Percentiles rank a stretch among this genome's conserved stretches.
Conservation (phyloP, 2,888 invertebrate genomes). For the Andricus curvator region DNA sequence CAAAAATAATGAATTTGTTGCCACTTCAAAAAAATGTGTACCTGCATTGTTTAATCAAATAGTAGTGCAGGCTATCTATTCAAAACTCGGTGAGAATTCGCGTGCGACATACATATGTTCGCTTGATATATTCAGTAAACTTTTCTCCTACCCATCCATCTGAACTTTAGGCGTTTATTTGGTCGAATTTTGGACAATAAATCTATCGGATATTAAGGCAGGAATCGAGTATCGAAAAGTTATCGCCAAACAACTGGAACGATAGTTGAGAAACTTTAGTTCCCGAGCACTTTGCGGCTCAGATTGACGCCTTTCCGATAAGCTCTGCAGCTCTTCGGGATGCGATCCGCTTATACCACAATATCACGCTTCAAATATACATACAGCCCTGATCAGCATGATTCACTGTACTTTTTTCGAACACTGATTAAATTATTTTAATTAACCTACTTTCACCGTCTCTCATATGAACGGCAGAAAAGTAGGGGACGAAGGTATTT, state of each 20-base stretch:
- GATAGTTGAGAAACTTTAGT: constrained; percentile 29
- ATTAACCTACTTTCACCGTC: not conserved
- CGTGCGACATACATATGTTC: constrained; percentile 24
- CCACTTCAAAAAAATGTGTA: not conserved
- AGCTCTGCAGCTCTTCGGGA: not conserved
- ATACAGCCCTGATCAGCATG: not conserved
- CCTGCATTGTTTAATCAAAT: not conserved
- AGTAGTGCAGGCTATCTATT: constrained; percentile 16
- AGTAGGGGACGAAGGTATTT: not conserved
- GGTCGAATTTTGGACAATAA: constrained; percentile 22
- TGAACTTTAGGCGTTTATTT: constrained; percentile 24
- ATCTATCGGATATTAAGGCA: constrained; percentile 26
- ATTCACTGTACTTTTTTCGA: not conserved
- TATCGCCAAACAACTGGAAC: constrained; percentile 27
- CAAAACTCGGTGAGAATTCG: not conserved
- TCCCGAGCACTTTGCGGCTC: constrained; percentile 17
- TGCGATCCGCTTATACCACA: constrained; percentile 6
- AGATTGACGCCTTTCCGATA: constrained; percentile 35
- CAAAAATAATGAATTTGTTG: constrained; percentile 15
- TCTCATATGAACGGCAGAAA: not conserved
- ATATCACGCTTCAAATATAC: constrained; percentile 13
- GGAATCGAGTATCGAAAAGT: constrained; percentile 35
- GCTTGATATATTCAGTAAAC: constrained; percentile 35
- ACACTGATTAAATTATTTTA: not conserved
- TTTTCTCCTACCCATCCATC: constrained; percentile 1